These are phyloP conservation scores for Eucidaris tribuloides DNA, from an alignment of 35 echinoderm and acorn worm species.

Conservation along the genomic window DNA sequence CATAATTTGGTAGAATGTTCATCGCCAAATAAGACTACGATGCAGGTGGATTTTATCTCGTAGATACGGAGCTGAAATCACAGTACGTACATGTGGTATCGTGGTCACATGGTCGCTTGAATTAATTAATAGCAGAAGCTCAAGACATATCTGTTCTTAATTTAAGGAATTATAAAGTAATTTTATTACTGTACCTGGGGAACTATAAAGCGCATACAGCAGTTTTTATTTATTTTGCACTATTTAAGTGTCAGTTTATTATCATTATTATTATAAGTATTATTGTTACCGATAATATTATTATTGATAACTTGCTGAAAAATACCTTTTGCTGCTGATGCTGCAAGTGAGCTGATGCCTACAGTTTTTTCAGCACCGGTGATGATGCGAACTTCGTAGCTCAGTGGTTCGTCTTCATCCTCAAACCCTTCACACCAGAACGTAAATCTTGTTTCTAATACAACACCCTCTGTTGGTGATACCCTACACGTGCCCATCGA, in stretches of 20 bases:
- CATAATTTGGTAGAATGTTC: no score
- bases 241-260: no score
- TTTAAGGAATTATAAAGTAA: not conserved
- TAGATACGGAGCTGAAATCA: no score
- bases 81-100: no score
- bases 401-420: constrained; percentile 68
- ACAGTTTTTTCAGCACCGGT: constrained; percentile 17
- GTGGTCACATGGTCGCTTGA: no score
- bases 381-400: constrained; percentile 33
- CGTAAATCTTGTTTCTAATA: constrained; percentile 68
- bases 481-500: constrained; percentile 55
- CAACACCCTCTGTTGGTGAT: constrained; percentile 58
- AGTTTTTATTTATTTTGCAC: not conserved
- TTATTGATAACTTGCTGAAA: not conserved
- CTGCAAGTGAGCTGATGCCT: not conserved
- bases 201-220: not conserved
- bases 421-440: constrained; percentile 65
- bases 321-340: not conserved
- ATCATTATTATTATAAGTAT: no score
- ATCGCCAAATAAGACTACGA: no score
- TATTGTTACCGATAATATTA: no score
- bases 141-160: no score
- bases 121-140: not conserved
- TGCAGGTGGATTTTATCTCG: no score
- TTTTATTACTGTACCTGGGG: not conserved